Evolutionary conservation across 1,140 invertebrate genomes (phyloP).

Genomic region (Hylyphantes graminicola): DNA sequence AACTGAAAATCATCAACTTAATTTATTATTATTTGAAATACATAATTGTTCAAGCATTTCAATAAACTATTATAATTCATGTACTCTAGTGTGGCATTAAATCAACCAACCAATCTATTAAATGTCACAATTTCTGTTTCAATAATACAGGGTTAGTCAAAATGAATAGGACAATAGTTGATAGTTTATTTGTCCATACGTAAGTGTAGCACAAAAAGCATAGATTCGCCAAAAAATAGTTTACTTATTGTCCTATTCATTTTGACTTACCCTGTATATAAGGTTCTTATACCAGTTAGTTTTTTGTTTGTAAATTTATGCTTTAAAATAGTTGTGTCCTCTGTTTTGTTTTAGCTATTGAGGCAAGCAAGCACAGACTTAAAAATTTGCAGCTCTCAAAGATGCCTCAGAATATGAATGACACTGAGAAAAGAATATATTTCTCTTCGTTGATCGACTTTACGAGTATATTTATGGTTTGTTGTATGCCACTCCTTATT

Average conservation of each 20-base stretch:
- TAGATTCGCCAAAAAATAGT: not conserved
- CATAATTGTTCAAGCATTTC: too few relatives aligned
- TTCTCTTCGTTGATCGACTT: slow-evolving; percentile 79
- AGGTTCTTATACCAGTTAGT: not conserved
- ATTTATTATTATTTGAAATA: too few relatives aligned
- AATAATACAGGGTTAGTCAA: too few relatives aligned
- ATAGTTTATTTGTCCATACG: not conserved
- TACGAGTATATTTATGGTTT: slow-evolving; percentile 71
- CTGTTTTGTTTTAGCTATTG: slow-evolving; percentile 64
- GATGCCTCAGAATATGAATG: slow-evolving; percentile 72
- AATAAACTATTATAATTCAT: too few relatives aligned
- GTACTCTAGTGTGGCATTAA: too few relatives aligned
- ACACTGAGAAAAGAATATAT: slow-evolving; percentile 74
- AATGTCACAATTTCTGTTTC: too few relatives aligned
- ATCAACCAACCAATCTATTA: too few relatives aligned
- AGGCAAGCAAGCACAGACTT: slow-evolving; percentile 75
- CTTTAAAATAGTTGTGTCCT: too few relatives aligned
- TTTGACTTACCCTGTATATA: not conserved
- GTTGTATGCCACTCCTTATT: too few relatives aligned
- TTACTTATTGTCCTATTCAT: not conserved
- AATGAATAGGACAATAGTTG: not conserved
- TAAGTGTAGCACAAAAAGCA: not conserved
- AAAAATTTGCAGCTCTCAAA: slow-evolving; percentile 73
- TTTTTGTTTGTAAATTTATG: too few relatives aligned
- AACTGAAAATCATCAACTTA: too few relatives aligned